Base-by-base conservation (phyloP, 2,888 invertebrate species). In the Patella ulyssiponensis region DNA sequence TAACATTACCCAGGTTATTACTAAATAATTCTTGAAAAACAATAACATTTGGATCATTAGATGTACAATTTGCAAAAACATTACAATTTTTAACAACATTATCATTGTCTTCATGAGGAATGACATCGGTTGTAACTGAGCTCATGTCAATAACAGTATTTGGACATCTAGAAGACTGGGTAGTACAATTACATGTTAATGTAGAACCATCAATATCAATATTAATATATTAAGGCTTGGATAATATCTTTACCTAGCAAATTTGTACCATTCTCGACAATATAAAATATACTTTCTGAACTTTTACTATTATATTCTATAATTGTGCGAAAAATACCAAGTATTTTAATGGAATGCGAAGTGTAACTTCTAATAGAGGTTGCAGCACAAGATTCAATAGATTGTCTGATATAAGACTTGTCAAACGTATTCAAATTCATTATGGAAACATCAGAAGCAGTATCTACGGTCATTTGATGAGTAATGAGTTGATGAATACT, bases 221-320 rank as follows among this genome's bases (percentile, higher is more conserved):
- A 58, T n/a, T n/a, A n/a, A n/a, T n/a, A n/a, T n/a, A n/a, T 12
- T 58, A 58, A 14, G 17, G 9, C 58, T 15, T 7, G 17, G 20
- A 58, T 58, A 58, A 58, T 17, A 58, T 58, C 58, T 58, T n/a
- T n/a, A n/a, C 58, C 58, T 58, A 58, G 20, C 20, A 58, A 58
- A 14, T 17, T n/a, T n/a, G 20, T 20, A 58, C 58, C 58, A n/a
- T 58, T 17, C 20, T 58, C 58, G 7, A 20, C 4, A 14, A 58
- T 20, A 58, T 58, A 20, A n/a, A 58, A n/a, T 7, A 14, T 58
- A 58, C 17, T 0, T n/a, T 58, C 5, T n/a, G 20, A 5, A 58
- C 5, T n/a, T n/a, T 20, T 17, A 58, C 20, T 20, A 4, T 58
- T 14, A 58, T n/a, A 58, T 58, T 58, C 17, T 58, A 58, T 20